Percentiles rank a stretch among this genome's conserved stretches.
Conservation (phyloP, 2,888 invertebrate genomes). For the Nudaria mundana region DNA sequence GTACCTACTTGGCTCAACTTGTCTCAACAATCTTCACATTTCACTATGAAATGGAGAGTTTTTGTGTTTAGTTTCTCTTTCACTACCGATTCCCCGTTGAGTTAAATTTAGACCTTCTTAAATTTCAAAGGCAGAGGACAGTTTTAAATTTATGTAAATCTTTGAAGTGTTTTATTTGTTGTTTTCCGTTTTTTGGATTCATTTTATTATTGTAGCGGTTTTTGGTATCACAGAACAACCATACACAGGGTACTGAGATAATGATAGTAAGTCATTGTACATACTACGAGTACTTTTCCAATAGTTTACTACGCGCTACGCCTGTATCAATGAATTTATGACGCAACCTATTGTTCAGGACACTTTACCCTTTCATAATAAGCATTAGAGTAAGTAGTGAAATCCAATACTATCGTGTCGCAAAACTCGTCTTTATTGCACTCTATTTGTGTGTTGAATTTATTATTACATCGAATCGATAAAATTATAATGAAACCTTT, state of each 20-base stretch:
- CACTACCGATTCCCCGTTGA: slow-evolving; percentile 1
- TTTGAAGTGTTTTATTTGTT: slow-evolving; percentile 7
- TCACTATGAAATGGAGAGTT: not conserved
- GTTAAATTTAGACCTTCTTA: slow-evolving; percentile 31
- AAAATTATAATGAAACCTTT: no score
- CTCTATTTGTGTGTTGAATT: no score
- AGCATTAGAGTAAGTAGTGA: no score
- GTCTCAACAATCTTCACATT: not conserved
- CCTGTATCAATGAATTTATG: not conserved
- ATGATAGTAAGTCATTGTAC: not conserved
- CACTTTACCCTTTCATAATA: not conserved
- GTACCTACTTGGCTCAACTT: no score
- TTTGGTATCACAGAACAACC: not conserved
- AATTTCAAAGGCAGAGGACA: slow-evolving; percentile 20
- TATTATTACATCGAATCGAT: no score
- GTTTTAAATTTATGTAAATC: slow-evolving; percentile 7
- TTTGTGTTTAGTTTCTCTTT: slow-evolving; percentile 14
- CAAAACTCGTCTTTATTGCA: no score
- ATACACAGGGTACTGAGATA: no score
- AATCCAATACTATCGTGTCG: not conserved
- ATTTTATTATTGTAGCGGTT: not conserved
- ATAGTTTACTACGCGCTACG: not conserved
- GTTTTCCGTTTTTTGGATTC: no score
- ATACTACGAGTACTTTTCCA: not conserved
- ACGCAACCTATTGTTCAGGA: not conserved